phyloP scores from a whole-genome alignment of 2,888 invertebrate genomes.

The Rotaria sp. region DNA sequence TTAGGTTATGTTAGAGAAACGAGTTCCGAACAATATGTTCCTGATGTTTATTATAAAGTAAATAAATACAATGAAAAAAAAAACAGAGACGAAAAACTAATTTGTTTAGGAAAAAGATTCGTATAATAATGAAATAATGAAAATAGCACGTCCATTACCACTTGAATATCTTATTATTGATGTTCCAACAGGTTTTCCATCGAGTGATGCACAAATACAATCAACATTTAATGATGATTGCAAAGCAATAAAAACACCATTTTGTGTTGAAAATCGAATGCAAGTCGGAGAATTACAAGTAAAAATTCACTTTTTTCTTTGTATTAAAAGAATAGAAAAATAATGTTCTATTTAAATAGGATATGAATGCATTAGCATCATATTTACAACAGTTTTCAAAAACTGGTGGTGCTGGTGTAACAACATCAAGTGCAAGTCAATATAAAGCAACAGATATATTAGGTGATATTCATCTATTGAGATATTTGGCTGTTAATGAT shows the following conservation, averaged over 20 bases:
- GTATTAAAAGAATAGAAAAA: too few species aligned
- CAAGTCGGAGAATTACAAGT: constrained; percentile 2
- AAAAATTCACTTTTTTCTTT: background rate
- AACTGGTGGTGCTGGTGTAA: background rate
- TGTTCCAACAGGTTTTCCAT: constrained; percentile 79
- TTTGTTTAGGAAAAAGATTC: constrained; percentile 77
- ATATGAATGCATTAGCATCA: background rate
- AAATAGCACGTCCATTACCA: constrained; percentile 83
- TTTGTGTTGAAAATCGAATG: constrained; percentile 11
- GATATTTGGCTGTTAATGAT: constrained; percentile 84
- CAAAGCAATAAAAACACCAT: background rate
- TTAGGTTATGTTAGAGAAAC: constrained; percentile 90
- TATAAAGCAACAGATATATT: constrained; percentile 65
- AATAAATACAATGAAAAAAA: constrained; percentile 48
- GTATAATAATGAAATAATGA: constrained; percentile 91
- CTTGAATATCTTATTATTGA: constrained; percentile 94
- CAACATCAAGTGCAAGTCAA: background rate
- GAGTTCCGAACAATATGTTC: constrained; percentile 85
- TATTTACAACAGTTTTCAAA: background rate
- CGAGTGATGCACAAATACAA: constrained; percentile 44
- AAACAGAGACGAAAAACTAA: too few species aligned
- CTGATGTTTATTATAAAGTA: constrained; percentile 96
- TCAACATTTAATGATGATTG: constrained; percentile 1
- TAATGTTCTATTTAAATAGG: background rate
- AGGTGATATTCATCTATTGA: constrained; percentile 85